Evolutionary conservation across 2,888 invertebrate species (phyloP), one percentile per base, ranked within the genome.

Genomic region (Tolmerus cingulatus): DNA sequence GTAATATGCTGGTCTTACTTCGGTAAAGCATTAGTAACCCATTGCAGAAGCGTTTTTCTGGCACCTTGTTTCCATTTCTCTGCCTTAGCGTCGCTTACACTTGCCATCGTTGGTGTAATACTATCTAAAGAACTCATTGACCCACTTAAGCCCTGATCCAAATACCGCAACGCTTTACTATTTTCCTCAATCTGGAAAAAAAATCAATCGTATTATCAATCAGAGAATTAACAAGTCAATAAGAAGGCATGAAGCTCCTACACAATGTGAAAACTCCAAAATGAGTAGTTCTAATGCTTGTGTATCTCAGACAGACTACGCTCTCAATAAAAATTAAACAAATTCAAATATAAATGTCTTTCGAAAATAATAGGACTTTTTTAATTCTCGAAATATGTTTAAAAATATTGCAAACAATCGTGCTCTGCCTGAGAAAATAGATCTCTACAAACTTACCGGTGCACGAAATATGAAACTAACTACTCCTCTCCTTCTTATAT

Each of bases 11-110:
- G 37, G 89, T 93, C 94, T 94, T 91, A 96, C 96, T 95, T 96
- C 89, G 97, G 97, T 90, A 98, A 93, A 55, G 97, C 97, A 91
- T 97, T 98, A 89, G 98, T 97, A 88, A 98, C 98, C 98, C 98
- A 99, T 90, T 97, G 96, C 88, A 99, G 93, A 88, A 99, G 93
- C 34, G 98, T 97, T 93, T 97, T 97, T 92, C 96, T 95, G 87
- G 98, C 98, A 79, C 98, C 97, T 91, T 96, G 96, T 92, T 97
- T 97, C 96, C 97, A 97, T 92, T 94, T 95, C 90, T 95, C 95
- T 91, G 93, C 94, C 90, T 93, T 93, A 86, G 93, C 90, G 89
- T 94, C 93, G 91, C 93, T 93, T 89, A 91, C 94, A 89, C 93
- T 91, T 5, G 95, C 95, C 77, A 96, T 95, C 88, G 90, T 90